phyloP scores from a whole-genome alignment of 2,797 vertebrate species.

The Neomorphus geoffroyi region DNA sequence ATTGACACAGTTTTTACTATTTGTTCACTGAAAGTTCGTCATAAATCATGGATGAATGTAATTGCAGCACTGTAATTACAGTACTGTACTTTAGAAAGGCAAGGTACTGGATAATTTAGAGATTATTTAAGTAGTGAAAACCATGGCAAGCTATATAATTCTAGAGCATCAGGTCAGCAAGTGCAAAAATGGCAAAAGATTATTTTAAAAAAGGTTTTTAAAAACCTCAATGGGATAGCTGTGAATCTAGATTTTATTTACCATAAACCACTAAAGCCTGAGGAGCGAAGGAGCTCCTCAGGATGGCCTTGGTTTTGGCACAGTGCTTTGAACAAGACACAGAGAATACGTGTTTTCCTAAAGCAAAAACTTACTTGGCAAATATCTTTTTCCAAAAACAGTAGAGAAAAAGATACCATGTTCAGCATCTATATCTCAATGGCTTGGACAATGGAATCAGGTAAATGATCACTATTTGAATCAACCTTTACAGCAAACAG shows the following conservation, averaged over 20 bases:
- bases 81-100: not conserved
- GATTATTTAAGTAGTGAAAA: constrained; percentile 7
- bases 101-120: not conserved
- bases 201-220: not conserved
- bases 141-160: not conserved
- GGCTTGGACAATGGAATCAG: not conserved
- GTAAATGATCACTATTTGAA: not conserved
- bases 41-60: not conserved
- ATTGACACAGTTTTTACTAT: not conserved
- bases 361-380: not conserved
- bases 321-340: not conserved
- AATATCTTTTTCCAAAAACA: not conserved
- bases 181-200: constrained; percentile 18
- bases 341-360: not conserved
- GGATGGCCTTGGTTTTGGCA: not conserved
- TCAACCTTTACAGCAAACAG: not conserved
- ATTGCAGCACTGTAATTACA: not conserved
- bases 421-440: not conserved
- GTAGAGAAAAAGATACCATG: not conserved
- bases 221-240: not conserved
- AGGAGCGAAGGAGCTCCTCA: not conserved
- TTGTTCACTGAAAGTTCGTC: not conserved
- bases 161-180: not conserved
- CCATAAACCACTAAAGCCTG: constrained; percentile 3
- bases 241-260: not conserved